These are phyloP conservation scores for Tetraodon nigroviridis DNA, from an alignment of 2,113 vertebrate species.

Conservation along the genomic window DNA sequence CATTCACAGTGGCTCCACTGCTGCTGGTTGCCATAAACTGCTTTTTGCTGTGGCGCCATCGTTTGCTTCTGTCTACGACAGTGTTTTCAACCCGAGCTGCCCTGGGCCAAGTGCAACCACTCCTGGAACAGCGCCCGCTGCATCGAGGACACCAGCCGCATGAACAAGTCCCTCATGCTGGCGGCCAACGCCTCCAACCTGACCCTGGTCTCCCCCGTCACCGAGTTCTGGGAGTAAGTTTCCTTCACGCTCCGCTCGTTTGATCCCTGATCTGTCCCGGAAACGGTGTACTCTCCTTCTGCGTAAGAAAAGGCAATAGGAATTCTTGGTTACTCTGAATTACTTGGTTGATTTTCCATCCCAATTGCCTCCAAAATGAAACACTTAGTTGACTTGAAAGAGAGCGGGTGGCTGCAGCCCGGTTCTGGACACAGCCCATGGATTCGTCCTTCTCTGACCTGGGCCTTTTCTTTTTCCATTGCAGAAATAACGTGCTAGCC, in stretches of 20 bases:
- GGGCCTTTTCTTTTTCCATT: background rate
- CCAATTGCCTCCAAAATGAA: no score
- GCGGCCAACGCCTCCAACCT: constrained; percentile 80
- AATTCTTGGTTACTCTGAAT: no score
- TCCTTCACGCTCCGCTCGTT: no score
- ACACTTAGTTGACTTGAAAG: no score
- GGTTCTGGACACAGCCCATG: no score
- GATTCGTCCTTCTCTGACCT: background rate
- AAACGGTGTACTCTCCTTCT: no score
- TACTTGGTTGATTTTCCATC: no score
- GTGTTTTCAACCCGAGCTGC: constrained; percentile 90
- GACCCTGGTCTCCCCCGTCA: constrained; percentile 95
- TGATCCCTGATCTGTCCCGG: background rate
- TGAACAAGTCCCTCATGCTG: constrained; percentile 82
- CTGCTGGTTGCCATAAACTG: no score
- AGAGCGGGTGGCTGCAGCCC: no score
- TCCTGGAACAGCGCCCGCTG: constrained; percentile 87
- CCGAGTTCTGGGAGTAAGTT: constrained; percentile 98
- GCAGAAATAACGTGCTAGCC: constrained; percentile 88
- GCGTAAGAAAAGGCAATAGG: no score
- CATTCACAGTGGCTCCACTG: background rate
- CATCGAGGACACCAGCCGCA: constrained; percentile 89
- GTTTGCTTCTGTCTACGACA: constrained; percentile 34
- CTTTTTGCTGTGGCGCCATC: no score
- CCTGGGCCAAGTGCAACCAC: constrained; percentile 94